Evolutionary conservation across 2,113 vertebrate genomes (phyloP), one percentile per base, ranked within the genome.

Genomic region (Tinamus guttatus): DNA sequence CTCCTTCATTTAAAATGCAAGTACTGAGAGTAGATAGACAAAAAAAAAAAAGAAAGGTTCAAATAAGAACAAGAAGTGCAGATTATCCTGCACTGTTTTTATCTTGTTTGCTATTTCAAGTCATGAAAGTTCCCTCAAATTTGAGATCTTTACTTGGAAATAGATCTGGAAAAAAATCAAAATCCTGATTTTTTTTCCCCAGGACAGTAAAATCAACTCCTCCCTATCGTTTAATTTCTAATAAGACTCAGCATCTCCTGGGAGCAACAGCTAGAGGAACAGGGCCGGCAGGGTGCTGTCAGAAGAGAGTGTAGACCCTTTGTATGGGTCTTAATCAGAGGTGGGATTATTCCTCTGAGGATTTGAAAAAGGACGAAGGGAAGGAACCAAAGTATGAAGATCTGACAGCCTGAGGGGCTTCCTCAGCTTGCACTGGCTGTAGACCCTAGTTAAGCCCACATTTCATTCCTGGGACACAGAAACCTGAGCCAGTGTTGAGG

Each of bases 211-310:
- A 77, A 20, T 7, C 16, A 18, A 3, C 40, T 47, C 14, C 11
- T 10, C 3, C 3, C 2, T 7, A 12, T 10, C 18, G 18, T 58
- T 54, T 8, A 13, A 11, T 20, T 81, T 7, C 22, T 14, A 45
- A n/a, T 16, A 18, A 2, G 0, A 19, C 24, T 75, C 63, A 19
- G 32, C 17, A 22, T 9, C 36, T 0, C 0, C 12, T 0, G 0
- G 25, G 38, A 75, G n/a, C 24, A 9, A 0, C 1, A 2, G 21
- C 21, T 47, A 12, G 40, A 41, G 30, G 38, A 45, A 32, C 11
- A 20, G 40, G 11, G 65, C 65, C 45, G 8, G 2, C 36, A 43
- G n/a, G 22, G 30, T n/a, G n/a, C 7, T 67, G 30, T n/a, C 38
- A 24, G 5, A 64, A 38, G 28, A 19, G 9, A 52, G 11, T 28